phyloP scores from a whole-genome alignment of 2,113 vertebrate species.

The Suricata suricatta region DNA sequence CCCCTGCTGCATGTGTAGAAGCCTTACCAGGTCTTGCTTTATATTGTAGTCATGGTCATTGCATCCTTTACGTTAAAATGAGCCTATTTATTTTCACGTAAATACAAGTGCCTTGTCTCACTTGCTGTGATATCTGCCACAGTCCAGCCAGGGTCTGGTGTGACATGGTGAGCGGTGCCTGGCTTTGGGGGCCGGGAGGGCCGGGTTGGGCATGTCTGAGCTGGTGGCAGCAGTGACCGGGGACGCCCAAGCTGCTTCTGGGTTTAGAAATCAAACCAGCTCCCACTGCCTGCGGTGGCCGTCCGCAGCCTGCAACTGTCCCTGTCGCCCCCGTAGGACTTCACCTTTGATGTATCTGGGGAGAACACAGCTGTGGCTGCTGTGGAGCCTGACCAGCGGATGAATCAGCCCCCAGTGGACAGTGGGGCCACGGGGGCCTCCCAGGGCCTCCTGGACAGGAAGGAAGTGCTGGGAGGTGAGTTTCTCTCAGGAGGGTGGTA shows the following conservation, averaged over 20 bases:
- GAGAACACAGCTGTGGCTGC: constrained; percentile 57
- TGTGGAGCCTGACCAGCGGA: neutral
- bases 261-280: neutral
- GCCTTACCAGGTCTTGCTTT: neutral
- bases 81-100: neutral
- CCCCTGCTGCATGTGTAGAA: neutral
- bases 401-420: constrained; percentile 59
- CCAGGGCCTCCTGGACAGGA: constrained; percentile 85
- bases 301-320: neutral
- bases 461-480: constrained; percentile 90
- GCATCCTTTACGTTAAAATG: neutral
- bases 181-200: neutral
- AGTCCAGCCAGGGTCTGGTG: neutral
- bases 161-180: too few relatives aligned
- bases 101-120: neutral
- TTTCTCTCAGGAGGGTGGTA: neutral
- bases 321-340: constrained; percentile 79
- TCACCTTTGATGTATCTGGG: constrained; percentile 72
- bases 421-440: constrained; percentile 81
- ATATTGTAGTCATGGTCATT: neutral
- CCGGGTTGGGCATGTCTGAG: too few relatives aligned
- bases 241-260: neutral
- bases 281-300: constrained; percentile 31
- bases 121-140: neutral
- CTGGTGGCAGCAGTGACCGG: too few relatives aligned